These are phyloP conservation scores for Myotis vivesi DNA, from an alignment of 2,797 vertebrate species.

Conservation along the genomic window DNA sequence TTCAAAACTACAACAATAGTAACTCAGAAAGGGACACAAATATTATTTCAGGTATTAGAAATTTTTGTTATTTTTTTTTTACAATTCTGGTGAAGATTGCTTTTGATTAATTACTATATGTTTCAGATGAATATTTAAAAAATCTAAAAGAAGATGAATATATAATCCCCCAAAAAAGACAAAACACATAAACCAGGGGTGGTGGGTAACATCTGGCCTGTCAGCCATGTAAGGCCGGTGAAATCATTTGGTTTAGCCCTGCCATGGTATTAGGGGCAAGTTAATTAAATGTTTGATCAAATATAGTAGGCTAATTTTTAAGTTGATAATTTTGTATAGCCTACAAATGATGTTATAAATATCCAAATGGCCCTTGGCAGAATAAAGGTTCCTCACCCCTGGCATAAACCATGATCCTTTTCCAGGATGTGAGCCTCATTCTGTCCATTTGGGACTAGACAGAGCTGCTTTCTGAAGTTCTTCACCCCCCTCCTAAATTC, in stretches of 20 bases:
- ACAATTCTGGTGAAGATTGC: background rate
- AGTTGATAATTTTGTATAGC: no score
- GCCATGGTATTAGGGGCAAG: no score
- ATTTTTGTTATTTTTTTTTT: background rate
- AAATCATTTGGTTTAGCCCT: no score
- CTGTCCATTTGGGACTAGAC: background rate
- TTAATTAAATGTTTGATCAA: no score
- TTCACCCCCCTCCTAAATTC: background rate
- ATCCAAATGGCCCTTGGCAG: no score
- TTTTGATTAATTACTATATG: background rate
- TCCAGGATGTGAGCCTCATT: background rate
- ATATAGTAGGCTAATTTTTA: no score
- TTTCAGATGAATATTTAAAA: background rate
- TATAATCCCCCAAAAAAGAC: background rate
- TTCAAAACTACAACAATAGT: background rate
- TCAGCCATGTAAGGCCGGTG: no score
- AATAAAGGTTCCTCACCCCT: no score
- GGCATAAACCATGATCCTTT: background rate
- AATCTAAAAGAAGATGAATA: background rate
- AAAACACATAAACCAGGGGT: background rate
- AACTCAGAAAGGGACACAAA: background rate
- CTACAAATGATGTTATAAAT: no score
- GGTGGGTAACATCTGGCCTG: no score
- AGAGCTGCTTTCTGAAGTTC: background rate
- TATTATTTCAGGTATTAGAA: background rate